Percentiles rank a stretch among this genome's conserved stretches.
phyloP scores from a whole-genome alignment of 2,797 vertebrate species.

The Octomys mimax region DNA sequence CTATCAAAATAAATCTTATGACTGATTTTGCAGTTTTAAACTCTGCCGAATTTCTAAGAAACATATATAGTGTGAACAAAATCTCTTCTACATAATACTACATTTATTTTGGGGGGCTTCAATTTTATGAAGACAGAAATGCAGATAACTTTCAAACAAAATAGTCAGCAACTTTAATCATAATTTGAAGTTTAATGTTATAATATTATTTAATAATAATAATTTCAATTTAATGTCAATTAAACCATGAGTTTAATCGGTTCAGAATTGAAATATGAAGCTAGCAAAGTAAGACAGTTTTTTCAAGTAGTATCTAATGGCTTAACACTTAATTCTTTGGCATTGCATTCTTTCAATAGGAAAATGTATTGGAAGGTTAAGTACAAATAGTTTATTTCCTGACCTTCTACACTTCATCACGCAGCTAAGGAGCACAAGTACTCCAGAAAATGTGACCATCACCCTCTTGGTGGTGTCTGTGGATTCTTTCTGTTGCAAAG shows the following conservation, averaged over 20 bases:
- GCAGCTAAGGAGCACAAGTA: slow-evolving; percentile 61
- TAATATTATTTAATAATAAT: too few species aligned
- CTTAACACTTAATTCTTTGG: slow-evolving; percentile 15
- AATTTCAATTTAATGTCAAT: too few species aligned
- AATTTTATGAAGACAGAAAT: slow-evolving; percentile 14
- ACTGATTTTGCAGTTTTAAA: not conserved
- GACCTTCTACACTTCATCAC: slow-evolving; percentile 31
- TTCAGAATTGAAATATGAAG: not conserved
- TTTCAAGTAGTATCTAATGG: too few species aligned
- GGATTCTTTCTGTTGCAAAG: slow-evolving; percentile 43
- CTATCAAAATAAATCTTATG: not conserved
- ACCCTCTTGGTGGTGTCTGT: slow-evolving; percentile 44
- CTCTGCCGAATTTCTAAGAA: slow-evolving; percentile 6
- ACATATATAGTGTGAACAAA: not conserved
- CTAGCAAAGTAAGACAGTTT: not conserved
- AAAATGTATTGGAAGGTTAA: slow-evolving; percentile 30
- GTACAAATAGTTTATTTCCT: slow-evolving; percentile 42
- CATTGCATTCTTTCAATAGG: not conserved
- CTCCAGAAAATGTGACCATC: slow-evolving; percentile 60
- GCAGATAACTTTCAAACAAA: not conserved
- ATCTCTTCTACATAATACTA: not conserved
- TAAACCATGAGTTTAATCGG: not conserved
- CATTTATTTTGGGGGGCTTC: not conserved
- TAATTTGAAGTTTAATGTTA: too few species aligned
- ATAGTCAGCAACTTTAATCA: not conserved